phyloP scores from a whole-genome alignment of 1,140 invertebrate species.

The Ostrea denselamellosa region DNA sequence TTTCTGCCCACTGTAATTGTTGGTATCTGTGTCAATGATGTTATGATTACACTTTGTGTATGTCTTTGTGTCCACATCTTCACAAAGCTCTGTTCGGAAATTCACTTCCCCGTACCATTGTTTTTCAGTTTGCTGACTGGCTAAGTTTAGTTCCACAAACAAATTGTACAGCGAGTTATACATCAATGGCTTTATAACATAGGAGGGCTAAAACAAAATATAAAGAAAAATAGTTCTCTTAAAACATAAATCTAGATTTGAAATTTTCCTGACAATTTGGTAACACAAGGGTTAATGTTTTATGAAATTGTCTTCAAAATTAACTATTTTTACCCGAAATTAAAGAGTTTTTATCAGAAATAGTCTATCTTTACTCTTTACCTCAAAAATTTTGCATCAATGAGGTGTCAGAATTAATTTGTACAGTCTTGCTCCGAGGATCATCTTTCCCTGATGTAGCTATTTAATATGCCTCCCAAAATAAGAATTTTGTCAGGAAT shows the following conservation, averaged over 20 bases:
- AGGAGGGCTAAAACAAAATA: constrained; percentile 56
- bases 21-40: not conserved
- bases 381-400: too few species aligned
- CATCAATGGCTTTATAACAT: constrained; percentile 47
- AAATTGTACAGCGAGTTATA: constrained; percentile 63
- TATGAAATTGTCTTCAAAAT: too few species aligned
- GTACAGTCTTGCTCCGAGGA: too few species aligned
- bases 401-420: too few species aligned
- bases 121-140: not conserved
- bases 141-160: constrained; percentile 48
- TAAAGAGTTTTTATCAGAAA: too few species aligned
- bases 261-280: too few species aligned
- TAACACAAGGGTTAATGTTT: too few species aligned
- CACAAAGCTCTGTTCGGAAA: constrained; percentile 49
- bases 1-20: not conserved
- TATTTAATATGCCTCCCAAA: too few species aligned
- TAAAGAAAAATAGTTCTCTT: not conserved
- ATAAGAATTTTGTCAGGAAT: too few species aligned
- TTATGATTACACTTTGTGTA: constrained; percentile 45
- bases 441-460: too few species aligned
- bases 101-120: constrained; percentile 50
- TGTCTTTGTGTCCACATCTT: constrained; percentile 44
- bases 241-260: not conserved
- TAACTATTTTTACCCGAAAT: too few species aligned
- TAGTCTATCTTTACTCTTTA: too few species aligned